Base-by-base conservation (phyloP, 2,888 invertebrate genomes). In the Calameuta filiformis region DNA sequence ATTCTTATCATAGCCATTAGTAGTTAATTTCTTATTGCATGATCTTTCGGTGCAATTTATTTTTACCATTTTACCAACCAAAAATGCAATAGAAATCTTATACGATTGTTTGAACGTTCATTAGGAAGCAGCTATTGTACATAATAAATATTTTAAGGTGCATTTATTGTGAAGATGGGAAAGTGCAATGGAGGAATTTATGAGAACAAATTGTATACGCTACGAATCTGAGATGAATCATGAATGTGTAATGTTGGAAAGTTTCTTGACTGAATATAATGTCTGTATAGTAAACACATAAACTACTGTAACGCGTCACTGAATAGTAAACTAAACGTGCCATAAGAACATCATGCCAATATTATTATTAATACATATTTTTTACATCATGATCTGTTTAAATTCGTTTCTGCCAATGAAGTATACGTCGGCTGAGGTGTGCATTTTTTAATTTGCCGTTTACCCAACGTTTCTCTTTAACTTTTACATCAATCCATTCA, bases 281-380 rank as follows among this genome's bases (percentile, higher is more conserved):
- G 83, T 86, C 85, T 86, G 85, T 86, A 85, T 86, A 87, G 83
- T 80, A 81, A 83, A 83, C 80, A 84, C 85, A 84, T 83, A 82
- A 83, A 83, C 79, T 82, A 83, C 78, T 82, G 83, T 83, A 84
- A 87, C 82, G 87, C 87, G 87, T 88, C 85, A 86, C 80, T 85
- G 85, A 87, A 86, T 89, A 90, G 86, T 87, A 87, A 88, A 89
- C 85, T 89, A 87, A 90, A 90, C 89, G 91, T 91, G 91, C 91
- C 91, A 91, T 91, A 91, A 89, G 83, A 88, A 91, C 89, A 89
- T 90, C 90, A 91, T 91, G 91, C 91, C 90, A 91, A 91, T 89
- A 88, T 89, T 90, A 90, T 85, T 85, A 83, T 89, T 90, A 89
- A 88, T 88, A 85, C 85, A 85, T 89, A 88, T 89, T 89, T 88